Percentiles rank a stretch among this genome's conserved stretches.
Evolutionary conservation across 2,888 invertebrate genomes (phyloP).

Genomic region (Torymus auratus): DNA sequence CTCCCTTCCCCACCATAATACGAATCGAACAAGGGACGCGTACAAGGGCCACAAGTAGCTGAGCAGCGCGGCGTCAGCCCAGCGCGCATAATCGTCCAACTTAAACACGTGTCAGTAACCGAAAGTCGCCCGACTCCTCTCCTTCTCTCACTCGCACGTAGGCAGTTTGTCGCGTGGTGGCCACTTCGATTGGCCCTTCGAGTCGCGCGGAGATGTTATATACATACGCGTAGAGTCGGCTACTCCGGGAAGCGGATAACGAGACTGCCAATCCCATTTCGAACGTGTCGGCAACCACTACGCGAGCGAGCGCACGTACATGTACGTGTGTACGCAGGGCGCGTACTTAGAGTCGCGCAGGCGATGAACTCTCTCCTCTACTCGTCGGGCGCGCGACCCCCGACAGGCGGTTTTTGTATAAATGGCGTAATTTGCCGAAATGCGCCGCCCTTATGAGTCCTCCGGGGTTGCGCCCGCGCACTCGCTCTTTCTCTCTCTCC

Average conservation of each 20-base stretch:
- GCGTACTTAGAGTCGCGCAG: background rate
- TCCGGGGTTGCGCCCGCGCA: conserved; percentile 62
- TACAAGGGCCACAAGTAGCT: too few relatives aligned
- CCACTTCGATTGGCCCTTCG: conserved; percentile 30
- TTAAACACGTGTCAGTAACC: background rate
- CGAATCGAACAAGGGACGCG: too few relatives aligned
- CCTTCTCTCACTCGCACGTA: background rate
- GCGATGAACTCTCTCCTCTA: conserved; percentile 3
- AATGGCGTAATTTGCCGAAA: conserved; percentile 65
- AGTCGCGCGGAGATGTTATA: background rate
- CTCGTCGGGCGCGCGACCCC: conserved; percentile 6
- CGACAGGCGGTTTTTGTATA: conserved; percentile 62
- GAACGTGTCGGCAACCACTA: conserved; percentile 3
- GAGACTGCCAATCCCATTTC: conserved; percentile 45
- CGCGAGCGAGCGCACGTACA: too few relatives aligned
- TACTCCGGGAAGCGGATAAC: conserved; percentile 27
- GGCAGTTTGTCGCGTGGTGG: background rate
- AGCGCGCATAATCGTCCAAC: background rate
- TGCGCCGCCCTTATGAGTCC: conserved; percentile 65
- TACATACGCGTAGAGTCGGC: too few relatives aligned
- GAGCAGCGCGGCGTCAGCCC: too few relatives aligned
- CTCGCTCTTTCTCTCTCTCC: conserved; percentile 43
- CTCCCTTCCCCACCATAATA: too few relatives aligned
- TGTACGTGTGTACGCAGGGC: too few relatives aligned
- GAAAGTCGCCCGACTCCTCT: background rate